phyloP scores from a whole-genome alignment of 1,140 invertebrate genomes.

The Formica selysi region DNA sequence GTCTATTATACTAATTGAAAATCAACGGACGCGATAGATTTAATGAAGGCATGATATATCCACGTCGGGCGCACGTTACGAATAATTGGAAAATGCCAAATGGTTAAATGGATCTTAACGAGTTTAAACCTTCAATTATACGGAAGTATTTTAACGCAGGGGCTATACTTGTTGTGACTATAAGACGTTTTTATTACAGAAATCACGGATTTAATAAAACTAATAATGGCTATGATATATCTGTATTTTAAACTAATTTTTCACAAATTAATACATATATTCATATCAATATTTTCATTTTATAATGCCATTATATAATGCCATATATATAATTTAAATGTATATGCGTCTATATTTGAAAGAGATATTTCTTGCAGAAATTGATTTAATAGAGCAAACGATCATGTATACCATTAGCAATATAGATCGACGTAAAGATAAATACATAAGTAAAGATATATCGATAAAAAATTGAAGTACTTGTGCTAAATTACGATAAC shows the following conservation, averaged over 20 bases:
- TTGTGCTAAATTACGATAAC: constrained; percentile 9
- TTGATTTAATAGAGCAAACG: background rate
- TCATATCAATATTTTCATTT: background rate
- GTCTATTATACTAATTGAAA: constrained; percentile 51
- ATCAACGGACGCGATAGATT: constrained; percentile 19
- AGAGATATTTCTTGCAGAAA: background rate
- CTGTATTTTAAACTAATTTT: background rate
- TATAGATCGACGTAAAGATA: background rate
- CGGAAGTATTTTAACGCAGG: constrained; percentile 32
- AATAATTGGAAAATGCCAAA: constrained; percentile 27
- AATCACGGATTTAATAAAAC: background rate
- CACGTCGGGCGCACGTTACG: background rate
- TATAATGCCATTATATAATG: too few species aligned
- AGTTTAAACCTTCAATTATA: constrained; percentile 33
- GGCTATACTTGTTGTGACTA: constrained; percentile 23
- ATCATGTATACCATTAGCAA: background rate
- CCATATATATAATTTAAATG: too few species aligned
- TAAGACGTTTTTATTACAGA: background rate
- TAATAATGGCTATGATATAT: background rate
- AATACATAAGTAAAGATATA: background rate
- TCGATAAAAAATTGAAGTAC: background rate
- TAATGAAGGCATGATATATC: constrained; percentile 17
- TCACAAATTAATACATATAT: background rate
- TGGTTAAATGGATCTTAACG: constrained; percentile 15
- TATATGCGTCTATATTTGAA: background rate